These are phyloP conservation scores for Amphiura filiformis DNA, from an alignment of 35 echinoderm and acorn worm genomes.

Conservation along the genomic window DNA sequence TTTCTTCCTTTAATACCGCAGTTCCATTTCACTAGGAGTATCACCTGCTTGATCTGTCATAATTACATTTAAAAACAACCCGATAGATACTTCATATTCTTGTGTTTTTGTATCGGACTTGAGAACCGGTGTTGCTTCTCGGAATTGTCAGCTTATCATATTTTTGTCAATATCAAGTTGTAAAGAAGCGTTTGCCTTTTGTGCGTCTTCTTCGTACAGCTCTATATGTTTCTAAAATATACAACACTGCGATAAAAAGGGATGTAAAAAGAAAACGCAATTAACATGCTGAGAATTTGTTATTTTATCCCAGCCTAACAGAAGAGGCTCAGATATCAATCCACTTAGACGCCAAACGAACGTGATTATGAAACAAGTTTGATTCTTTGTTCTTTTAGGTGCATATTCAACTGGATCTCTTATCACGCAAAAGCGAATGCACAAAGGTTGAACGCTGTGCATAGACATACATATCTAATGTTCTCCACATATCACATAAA, in stretches of 20 bases:
- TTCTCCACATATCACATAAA: conserved; percentile 62
- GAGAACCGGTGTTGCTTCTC: not conserved
- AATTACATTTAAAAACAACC: not conserved
- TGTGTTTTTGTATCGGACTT: too few relatives aligned
- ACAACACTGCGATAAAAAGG: conserved; percentile 87
- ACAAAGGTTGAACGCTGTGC: conserved; percentile 64
- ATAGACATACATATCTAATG: conserved; percentile 45
- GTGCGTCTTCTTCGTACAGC: not conserved
- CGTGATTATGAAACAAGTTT: conserved; percentile 18
- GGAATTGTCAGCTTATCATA: too few relatives aligned
- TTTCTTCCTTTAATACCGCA: too few relatives aligned
- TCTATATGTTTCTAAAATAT: conserved; percentile 86
- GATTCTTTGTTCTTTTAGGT: conserved; percentile 11
- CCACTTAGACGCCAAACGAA: conserved; percentile 49
- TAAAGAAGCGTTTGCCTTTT: too few relatives aligned
- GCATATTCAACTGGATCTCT: conserved; percentile 52
- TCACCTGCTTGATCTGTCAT: not conserved
- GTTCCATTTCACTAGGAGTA: not conserved
- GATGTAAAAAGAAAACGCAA: conserved; percentile 75
- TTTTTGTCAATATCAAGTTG: not conserved
- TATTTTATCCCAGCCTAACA: conserved; percentile 52
- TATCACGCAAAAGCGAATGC: conserved; percentile 66
- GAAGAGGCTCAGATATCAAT: conserved; percentile 75
- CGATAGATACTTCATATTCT: not conserved
- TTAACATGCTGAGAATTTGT: conserved; percentile 28